Conservation (phyloP, 1,140 invertebrate genomes). For the Ostrea denselamellosa region DNA sequence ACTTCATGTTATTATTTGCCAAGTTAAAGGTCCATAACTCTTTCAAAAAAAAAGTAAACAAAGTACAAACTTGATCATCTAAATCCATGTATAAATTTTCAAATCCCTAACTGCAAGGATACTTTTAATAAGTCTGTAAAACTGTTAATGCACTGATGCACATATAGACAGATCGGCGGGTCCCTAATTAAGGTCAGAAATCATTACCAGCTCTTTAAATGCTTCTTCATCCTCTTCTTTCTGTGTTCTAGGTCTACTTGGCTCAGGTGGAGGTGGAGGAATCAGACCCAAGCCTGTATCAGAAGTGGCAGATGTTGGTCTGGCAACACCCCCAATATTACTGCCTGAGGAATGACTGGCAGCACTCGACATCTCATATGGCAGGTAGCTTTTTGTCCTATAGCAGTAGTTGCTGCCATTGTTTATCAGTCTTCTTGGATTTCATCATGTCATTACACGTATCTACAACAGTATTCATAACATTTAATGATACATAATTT, state of each 20-base stretch:
- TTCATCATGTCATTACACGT: not conserved
- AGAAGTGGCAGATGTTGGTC: not conserved
- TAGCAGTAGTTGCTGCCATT: not conserved
- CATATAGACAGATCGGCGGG: too few species aligned
- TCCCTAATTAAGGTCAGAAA: too few species aligned
- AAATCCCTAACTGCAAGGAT: too few species aligned
- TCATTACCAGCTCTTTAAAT: conserved; percentile 47
- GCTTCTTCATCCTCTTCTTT: conserved; percentile 53
- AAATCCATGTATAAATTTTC: too few species aligned
- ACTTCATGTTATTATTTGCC: not conserved
- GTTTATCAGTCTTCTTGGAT: not conserved
- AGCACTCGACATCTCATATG: not conserved
- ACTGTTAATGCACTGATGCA: too few species aligned
- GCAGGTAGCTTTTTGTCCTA: not conserved
- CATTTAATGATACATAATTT: not conserved
- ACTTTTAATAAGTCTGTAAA: too few species aligned
- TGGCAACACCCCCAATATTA: not conserved
- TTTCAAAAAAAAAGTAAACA: too few species aligned
- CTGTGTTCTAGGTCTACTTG: conserved; percentile 12
- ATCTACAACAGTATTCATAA: not conserved
- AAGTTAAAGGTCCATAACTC: too few species aligned
- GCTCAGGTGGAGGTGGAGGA: not conserved
- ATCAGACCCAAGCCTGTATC: not conserved
- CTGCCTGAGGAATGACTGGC: not conserved
- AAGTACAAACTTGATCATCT: too few species aligned